Evolutionary conservation across 1,140 invertebrate genomes (phyloP), one percentile per base, ranked within the genome.

Genomic region (Pseudomyrmex pallidus): DNA sequence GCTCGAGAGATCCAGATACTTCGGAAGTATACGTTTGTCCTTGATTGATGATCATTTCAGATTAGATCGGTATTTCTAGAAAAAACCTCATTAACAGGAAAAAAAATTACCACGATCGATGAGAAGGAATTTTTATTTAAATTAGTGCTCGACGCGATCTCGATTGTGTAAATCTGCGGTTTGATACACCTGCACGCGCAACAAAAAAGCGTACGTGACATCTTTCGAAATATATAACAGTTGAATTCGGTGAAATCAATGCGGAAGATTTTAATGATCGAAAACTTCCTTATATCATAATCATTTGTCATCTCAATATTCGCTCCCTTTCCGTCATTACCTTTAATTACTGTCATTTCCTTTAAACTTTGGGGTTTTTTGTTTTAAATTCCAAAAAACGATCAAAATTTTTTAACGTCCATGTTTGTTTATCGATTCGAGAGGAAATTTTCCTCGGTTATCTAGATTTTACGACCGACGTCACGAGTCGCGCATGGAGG

Each of bases 401-500:
- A 4, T 17, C 12, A 52, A 15, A 66, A 76, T 44, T 52, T 13
- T 35, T 12, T 35, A 35, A 35, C 35, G 17, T 22, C 8, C 25
- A 9, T 20, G 10, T 20, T 9, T 7, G 25, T 80, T 80, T 46
- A 15, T 17, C 15, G 5, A 1, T 17, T 9, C 5, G 4, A 13
- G 5, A 67, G 70, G 50, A 87, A 68, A 87, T 78, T 84, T 87
- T 78, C 57, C 62, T 54, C 1, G 0, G 4, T 12, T 35, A 17
- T 72, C 82, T 35, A 35, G 35, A 82, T 74, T 84, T 48, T 57
- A 46, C 44, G 25, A 48, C 20, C 82, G 5, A 88, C 86, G 83
- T 88, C 83, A 85, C 61, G 20, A 54, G n/a, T 20, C 17, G 20
- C 50, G 20, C 13, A 8, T 15, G 13, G 44, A 72, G 74, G 59